Evolutionary conservation across 2,888 invertebrate species (phyloP), one percentile per base, ranked within the genome.

Genomic region (Abscondita cerata): DNA sequence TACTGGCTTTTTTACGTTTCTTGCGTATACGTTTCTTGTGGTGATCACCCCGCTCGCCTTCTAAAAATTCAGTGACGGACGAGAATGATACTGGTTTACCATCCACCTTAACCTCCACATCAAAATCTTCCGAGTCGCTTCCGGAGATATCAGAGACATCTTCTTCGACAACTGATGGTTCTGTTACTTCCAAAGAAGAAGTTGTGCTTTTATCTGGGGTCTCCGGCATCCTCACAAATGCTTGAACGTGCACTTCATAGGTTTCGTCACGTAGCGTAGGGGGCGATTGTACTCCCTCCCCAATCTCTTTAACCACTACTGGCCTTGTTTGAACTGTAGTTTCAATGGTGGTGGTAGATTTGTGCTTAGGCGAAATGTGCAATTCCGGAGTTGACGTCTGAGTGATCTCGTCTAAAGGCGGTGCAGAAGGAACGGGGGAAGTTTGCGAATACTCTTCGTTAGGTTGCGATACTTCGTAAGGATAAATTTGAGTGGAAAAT

Each of bases 171-270:
- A n/a, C 16, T 31, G 40, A 15, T 41, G 38, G 20, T 40, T 54
- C 58, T 36, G 48, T 15, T 13, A 20, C 36, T 36, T 50, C 64
- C 60, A 31, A 11, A 33, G 41, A n/a, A 18, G 51, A 18, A n/a
- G 20, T 46, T 36, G n/a, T 20, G 31, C 54, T 63, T 38, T 44
- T 50, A 16, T 52, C 52, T 6, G 58, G 58, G 5, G 54, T 40
- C 12, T 58, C 58, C 15, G 85, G 85, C 61, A 88, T 83, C 0
- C 85, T 82, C 15, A 87, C 83, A 62, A 84, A 83, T 36, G 87
- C 85, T 70, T 85, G 79, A 20, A 87, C 81, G 67, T 86, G 84
- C n/a, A 87, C 82, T 81, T 87, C 87, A 68, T 84, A 87, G 11
- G 84, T 82, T 66, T 84, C 85, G 64, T 84, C 85, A 47, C 69